Conservation (phyloP, 2,888 invertebrate species). For the Rotaria magnacalcarata region DNA sequence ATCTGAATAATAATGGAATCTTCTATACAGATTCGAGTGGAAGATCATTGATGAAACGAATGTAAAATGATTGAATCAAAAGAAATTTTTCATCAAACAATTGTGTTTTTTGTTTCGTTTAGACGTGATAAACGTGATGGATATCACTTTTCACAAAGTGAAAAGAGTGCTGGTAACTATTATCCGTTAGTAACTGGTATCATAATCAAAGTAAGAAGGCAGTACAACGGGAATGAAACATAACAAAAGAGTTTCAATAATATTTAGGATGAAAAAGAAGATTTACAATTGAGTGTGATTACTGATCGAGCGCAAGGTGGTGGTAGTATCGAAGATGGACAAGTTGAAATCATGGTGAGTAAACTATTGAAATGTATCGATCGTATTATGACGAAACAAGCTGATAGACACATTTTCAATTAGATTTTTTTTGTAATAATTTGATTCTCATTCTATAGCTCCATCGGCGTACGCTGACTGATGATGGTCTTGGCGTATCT, state of each 20-base stretch:
- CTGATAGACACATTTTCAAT: too few relatives aligned
- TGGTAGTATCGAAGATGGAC: conserved; percentile 54
- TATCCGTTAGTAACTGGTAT: conserved; percentile 84
- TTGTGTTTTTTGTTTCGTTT: background rate
- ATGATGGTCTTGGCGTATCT: conserved; percentile 86
- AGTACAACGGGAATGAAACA: too few relatives aligned
- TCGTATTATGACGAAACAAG: too few relatives aligned
- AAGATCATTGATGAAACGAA: conserved; percentile 68
- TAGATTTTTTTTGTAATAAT: too few relatives aligned
- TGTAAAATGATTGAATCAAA: conserved; percentile 62
- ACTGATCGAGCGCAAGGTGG: conserved; percentile 60
- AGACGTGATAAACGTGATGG: conserved; percentile 16
- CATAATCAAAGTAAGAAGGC: background rate
- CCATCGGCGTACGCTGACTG: conserved; percentile 75
- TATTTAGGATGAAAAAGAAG: conserved; percentile 51
- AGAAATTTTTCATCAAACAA: conserved; percentile 61
- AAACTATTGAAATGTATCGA: background rate
- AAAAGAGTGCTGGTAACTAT: conserved; percentile 74
- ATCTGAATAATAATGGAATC: conserved; percentile 22
- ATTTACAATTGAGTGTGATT: background rate
- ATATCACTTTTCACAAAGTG: background rate
- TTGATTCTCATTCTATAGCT: conserved; percentile 54
- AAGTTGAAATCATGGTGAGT: conserved; percentile 57
- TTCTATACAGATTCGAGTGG: conserved; percentile 86
- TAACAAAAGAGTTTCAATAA: background rate